Base-by-base conservation (phyloP, 2,888 invertebrate species). In the Ommatoiulus sabulosus region DNA sequence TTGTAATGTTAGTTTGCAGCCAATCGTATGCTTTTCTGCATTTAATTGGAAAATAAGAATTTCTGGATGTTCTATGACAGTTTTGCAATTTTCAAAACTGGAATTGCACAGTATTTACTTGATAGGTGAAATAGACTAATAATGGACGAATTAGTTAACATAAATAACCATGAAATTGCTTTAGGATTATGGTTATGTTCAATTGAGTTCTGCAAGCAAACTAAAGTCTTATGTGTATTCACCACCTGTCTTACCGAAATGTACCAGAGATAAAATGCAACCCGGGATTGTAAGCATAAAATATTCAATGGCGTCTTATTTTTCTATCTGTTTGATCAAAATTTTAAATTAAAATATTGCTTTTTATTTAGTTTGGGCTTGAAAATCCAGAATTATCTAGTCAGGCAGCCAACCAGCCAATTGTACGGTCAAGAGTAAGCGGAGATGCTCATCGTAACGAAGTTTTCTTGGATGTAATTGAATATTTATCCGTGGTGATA, bases 381-480 rank as follows among this genome's bases (percentile, higher is more conserved):
- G 92, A 92, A 89, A 91, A 91, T 43, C 91, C 91, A 80, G 89
- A 90, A 24, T 89, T 91, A 12, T 91, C 92, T 46, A 90, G 91
- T 63, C 90, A 91, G 86, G 91, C 92, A 6, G 90, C 91, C 15
- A 90, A 91, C 89, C 91, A 91, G 90, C 92, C 92, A 44, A 91
- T 92, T 24, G 91, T 92, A 8, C 90, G 91, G 84, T 90, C 91
- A 48, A 87, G 90, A 85, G 88, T 89, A 20, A 91, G 91, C 86
- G 90, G 90, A 90, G 91, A 91, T 90, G 89, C 90, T 43, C 89
- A 89, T 57, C 57, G 90, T 84, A 91, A 91, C 90, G 92, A 92
- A 89, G 89, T 92, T 10, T 92, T 91, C 91, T 91, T 92, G 44
- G 92, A 92, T 90, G 91, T 92, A 20, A 91, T 92, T 88, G 92